Conservation (phyloP, 64 coral and sea anemone species). For the Montipora foliosa region DNA sequence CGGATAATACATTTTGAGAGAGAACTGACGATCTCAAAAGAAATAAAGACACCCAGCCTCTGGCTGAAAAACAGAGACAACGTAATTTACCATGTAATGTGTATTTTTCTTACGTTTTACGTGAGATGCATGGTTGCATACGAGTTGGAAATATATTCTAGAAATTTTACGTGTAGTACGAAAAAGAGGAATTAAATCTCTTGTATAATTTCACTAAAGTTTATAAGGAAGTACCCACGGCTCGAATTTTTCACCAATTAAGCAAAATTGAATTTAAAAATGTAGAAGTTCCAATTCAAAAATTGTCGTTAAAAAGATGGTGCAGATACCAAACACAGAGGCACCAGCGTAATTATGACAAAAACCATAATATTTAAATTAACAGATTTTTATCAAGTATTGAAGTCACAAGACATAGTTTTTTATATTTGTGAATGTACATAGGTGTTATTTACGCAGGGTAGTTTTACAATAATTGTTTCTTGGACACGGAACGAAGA, state of each 20-base stretch:
- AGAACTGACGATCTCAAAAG: neutral
- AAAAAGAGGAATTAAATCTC: neutral
- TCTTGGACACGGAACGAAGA: neutral
- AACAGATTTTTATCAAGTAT: neutral
- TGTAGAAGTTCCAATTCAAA: neutral
- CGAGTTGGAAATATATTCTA: neutral
- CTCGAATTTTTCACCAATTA: neutral
- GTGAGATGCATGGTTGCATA: neutral
- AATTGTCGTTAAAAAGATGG: neutral
- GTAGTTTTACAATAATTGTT: neutral
- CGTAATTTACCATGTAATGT: neutral
- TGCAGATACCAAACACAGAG: neutral
- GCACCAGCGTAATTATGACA: neutral
- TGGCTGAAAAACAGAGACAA: too few species aligned
- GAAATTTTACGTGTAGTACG: neutral
- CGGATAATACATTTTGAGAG: neutral
- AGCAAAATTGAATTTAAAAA: neutral
- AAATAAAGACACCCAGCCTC: too few species aligned
- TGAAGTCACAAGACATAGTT: neutral
- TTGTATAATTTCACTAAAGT: neutral
- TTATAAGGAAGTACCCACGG: neutral
- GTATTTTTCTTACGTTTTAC: neutral
- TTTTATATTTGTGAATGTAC: neutral
- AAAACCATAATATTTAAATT: conserved; percentile 6
- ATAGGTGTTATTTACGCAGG: neutral